A percentile compares a stretch with the other conserved stretches of the same genome.
phyloP scores from a whole-genome alignment of 2,113 vertebrate genomes.

The Pachyramphus minor region DNA sequence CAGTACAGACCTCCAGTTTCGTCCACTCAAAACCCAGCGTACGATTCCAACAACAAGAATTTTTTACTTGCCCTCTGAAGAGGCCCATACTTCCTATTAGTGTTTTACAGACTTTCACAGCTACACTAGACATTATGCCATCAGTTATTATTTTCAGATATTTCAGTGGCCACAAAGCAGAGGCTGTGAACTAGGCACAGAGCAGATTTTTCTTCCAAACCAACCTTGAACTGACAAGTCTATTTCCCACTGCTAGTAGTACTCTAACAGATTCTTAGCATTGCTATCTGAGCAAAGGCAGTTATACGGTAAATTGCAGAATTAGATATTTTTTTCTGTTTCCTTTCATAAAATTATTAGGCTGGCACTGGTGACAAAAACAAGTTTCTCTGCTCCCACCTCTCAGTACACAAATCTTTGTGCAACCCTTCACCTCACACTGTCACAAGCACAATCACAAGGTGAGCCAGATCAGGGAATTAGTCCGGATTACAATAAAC shows the following conservation, averaged over 20 bases:
- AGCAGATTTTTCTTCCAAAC: neutral
- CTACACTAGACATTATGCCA: neutral
- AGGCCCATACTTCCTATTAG: neutral
- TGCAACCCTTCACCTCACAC: neutral
- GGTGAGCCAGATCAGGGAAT: slow-evolving; percentile 40
- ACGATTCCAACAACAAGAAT: neutral
- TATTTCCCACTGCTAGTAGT: neutral
- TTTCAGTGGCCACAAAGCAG: neutral
- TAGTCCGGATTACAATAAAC: slow-evolving; percentile 36
- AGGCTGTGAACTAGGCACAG: neutral
- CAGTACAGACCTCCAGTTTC: neutral
- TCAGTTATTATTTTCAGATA: neutral
- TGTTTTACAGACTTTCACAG: neutral
- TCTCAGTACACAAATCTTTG: neutral
- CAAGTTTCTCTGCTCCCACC: neutral
- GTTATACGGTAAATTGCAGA: neutral
- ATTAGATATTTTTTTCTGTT: neutral
- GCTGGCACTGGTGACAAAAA: neutral
- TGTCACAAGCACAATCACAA: slow-evolving; percentile 28
- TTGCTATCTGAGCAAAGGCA: rapidly evolving
- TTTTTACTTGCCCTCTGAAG: neutral
- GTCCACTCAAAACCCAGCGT: neutral
- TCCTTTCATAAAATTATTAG: neutral
- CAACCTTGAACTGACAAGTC: neutral
- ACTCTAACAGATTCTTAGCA: neutral